These are phyloP conservation scores for Alethe diademata DNA, from an alignment of 2,113 vertebrate species.

Conservation along the genomic window DNA sequence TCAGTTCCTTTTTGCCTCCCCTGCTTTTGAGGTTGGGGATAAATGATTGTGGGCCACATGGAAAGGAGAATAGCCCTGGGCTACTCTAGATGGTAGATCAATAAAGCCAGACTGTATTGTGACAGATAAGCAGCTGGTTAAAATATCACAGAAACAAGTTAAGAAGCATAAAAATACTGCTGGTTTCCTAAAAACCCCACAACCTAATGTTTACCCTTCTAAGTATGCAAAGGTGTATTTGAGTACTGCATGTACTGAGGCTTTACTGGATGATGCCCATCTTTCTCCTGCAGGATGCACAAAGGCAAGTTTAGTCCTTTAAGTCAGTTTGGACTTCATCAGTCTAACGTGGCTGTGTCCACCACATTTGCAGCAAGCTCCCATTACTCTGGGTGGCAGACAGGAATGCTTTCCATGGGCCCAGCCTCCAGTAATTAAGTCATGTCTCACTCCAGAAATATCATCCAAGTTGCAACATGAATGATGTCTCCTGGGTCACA, in stretches of 20 bases:
- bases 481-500: not conserved
- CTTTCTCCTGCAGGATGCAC: not conserved
- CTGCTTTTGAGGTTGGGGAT: not conserved
- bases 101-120: not conserved
- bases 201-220: not conserved
- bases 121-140: not conserved
- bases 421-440: not conserved
- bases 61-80: not conserved
- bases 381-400: not conserved
- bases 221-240: not conserved
- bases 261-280: not conserved
- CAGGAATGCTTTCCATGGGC: not conserved
- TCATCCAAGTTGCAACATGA: not conserved
- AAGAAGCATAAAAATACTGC: not conserved
- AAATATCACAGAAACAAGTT: not conserved
- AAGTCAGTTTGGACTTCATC: not conserved
- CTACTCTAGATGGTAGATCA: not conserved
- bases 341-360: rapidly evolving
- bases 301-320: not conserved
- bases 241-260: not conserved
- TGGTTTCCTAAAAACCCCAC: not conserved
- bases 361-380: not conserved
- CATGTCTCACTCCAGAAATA: not conserved
- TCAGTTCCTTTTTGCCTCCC: not conserved
- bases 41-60: not conserved